Percentiles rank a stretch among this genome's conserved stretches.
These are phyloP conservation scores for Sitobion miscanthi DNA, from an alignment of 1,140 invertebrate species.

Conservation along the genomic window DNA sequence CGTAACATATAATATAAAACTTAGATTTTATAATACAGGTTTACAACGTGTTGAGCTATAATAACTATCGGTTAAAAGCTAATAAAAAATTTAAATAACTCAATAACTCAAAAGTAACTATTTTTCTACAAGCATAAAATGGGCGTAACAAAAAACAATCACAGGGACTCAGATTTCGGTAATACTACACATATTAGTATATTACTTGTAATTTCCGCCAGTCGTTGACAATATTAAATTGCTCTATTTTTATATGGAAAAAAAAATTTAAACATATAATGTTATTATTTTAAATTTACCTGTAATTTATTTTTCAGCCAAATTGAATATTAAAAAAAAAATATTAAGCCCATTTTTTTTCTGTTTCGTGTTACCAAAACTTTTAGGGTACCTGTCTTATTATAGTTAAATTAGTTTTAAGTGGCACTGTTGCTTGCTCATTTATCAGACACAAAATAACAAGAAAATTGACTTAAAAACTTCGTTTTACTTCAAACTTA, in stretches of 20 bases:
- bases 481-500: background rate
- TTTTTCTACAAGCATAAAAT: background rate
- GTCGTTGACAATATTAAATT: too few relatives aligned
- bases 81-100: background rate
- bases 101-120: background rate
- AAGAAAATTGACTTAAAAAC: slow-evolving; percentile 5
- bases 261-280: background rate
- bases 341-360: background rate
- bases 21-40: too few relatives aligned
- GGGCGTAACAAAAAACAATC: background rate
- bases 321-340: background rate
- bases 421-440: background rate
- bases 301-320: background rate
- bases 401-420: background rate
- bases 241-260: too few relatives aligned
- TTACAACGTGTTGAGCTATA: too few relatives aligned
- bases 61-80: too few relatives aligned
- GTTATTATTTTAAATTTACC: background rate
- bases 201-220: too few relatives aligned
- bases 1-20: too few relatives aligned
- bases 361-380: background rate
- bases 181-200: background rate
- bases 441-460: background rate
- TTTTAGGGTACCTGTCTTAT: background rate
- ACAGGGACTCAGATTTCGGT: background rate